Evolutionary conservation across 1,140 invertebrate genomes (phyloP), one percentile per base, ranked within the genome.

Genomic region (Hormaphis cornu): DNA sequence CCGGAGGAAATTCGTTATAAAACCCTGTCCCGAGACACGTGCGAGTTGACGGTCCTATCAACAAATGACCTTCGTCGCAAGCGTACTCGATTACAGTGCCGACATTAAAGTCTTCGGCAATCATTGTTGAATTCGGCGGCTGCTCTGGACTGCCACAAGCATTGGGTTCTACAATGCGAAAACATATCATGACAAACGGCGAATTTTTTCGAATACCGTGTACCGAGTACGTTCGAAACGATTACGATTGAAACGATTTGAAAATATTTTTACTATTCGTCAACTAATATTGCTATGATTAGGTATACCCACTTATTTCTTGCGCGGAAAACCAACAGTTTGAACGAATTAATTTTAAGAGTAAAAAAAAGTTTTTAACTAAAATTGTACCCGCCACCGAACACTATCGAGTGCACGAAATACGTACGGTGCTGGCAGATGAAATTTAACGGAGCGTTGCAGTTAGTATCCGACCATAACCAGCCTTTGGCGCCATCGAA

Each of bases 381-480:
- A 59, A 61, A 28, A 42, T 44, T 42, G 9, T 10, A 10, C n/a
- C n/a, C n/a, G n/a, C 40, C 40, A 10, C 40, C 40, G n/a, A 10
- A n/a, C 40, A n/a, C n/a, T n/a, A n/a, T n/a, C n/a, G n/a, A n/a
- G n/a, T n/a, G n/a, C n/a, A n/a, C n/a, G n/a, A 54, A 54, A 66
- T 56, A 87, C 89, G 89, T 81, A 93, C 90, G 89, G 79, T 95
- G 91, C 80, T 96, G 93, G 76, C 93, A 96, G 71, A 96, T 95
- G 78, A 89, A 95, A 80, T 95, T 94, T 24, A 95, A 80, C 71
- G 85, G 84, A 6, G 87, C 84, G 69, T 87, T 86, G 78, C 93
- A 96, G 77, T 93, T 89, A 14, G 91, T 95, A 75, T 94, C 91
- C 1, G 90, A 91, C 93, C 93, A 96, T 0, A 96, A 83, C 92